Conservation (phyloP, 2,113 vertebrate genomes). For the Labeo rohita region DNA sequence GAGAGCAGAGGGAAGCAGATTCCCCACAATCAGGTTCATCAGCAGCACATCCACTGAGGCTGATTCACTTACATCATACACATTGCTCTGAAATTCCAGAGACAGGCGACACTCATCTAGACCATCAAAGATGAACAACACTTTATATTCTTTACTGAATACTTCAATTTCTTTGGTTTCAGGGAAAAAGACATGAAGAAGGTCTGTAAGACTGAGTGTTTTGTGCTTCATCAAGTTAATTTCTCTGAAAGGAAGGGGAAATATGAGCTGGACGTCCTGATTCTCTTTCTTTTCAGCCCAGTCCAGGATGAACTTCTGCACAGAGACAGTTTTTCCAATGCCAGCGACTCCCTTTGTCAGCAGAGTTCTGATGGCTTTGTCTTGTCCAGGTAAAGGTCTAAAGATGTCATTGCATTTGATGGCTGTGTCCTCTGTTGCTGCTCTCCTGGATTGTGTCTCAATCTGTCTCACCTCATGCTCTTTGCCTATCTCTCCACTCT, state of each 20-base stretch:
- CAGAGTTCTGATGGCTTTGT: constrained; percentile 10
- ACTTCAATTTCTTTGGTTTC: neutral
- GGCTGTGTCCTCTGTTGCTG: neutral
- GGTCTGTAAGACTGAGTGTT: neutral
- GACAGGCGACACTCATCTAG: no score
- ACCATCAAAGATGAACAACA: constrained; percentile 17
- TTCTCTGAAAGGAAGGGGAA: constrained; percentile 6
- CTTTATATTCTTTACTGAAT: neutral
- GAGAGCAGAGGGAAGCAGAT: no score
- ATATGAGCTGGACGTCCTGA: neutral
- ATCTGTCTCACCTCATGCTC: constrained; percentile 26
- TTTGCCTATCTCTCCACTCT: neutral
- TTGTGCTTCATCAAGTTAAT: neutral
- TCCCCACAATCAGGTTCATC: no score
- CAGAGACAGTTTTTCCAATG: constrained; percentile 8
- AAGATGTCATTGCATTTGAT: neutral
- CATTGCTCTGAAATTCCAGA: no score
- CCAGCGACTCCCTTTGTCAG: constrained; percentile 5
- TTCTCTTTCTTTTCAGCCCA: neutral
- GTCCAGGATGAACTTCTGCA: constrained; percentile 10
- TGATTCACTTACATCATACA: no score
- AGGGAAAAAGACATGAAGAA: neutral
- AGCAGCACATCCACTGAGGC: no score
- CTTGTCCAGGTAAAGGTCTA: neutral
- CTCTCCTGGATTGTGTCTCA: neutral